Percentiles rank a stretch among this genome's conserved stretches.
phyloP scores from a whole-genome alignment of 2,797 vertebrate species.

The Coccyzus lansbergi region DNA sequence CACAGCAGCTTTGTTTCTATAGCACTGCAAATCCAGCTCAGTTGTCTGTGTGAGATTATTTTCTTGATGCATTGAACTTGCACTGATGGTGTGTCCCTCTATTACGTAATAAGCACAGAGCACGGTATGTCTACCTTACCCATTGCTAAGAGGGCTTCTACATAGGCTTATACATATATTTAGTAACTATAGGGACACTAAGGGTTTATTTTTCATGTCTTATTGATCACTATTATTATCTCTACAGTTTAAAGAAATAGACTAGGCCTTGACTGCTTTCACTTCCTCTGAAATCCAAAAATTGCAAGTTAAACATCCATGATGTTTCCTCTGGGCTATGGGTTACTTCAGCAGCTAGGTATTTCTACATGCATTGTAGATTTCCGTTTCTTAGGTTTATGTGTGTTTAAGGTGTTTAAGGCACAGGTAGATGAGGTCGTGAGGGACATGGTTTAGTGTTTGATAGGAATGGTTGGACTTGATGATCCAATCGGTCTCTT shows the following conservation, averaged over 20 bases:
- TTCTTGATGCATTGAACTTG: background rate
- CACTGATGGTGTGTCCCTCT: background rate
- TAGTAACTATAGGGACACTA: no score
- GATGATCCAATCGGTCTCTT: no score
- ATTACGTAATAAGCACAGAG: background rate
- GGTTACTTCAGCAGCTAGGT: background rate
- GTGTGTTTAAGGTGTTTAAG: no score
- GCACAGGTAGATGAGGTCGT: no score
- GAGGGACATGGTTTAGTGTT: no score
- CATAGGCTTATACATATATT: background rate
- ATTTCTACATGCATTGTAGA: background rate
- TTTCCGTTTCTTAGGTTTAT: background rate
- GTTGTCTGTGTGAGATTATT: background rate
- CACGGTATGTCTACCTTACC: background rate
- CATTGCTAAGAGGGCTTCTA: background rate
- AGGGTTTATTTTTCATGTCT: background rate
- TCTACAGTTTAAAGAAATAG: background rate
- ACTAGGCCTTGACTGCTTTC: background rate
- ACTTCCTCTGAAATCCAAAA: background rate
- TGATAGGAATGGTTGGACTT: no score
- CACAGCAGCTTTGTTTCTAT: background rate
- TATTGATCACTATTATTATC: background rate
- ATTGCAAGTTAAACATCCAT: background rate
- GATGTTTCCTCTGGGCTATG: background rate
- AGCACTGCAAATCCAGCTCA: background rate